A percentile compares a stretch with the other conserved stretches of the same genome.
Evolutionary conservation across 1,140 invertebrate species (phyloP).

Genomic region (Dermatophagoides farinae): DNA sequence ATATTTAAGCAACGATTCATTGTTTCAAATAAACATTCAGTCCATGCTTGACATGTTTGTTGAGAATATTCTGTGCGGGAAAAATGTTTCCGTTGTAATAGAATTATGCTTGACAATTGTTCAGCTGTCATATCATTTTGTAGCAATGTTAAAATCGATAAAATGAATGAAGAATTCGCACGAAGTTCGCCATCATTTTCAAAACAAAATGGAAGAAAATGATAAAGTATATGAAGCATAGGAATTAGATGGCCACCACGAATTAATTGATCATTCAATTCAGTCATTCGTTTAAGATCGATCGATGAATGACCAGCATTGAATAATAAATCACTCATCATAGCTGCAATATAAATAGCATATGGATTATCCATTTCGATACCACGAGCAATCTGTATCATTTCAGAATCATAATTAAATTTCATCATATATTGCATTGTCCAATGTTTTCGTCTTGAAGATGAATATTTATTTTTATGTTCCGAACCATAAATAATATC

Average conservation of each 20-base stretch:
- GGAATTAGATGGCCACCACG: conserved; percentile 3
- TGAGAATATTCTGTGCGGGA: neutral
- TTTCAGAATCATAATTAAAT: conserved; percentile 2
- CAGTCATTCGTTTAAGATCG: neutral
- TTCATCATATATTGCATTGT: conserved; percentile 3
- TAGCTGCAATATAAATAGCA: conserved; percentile 10
- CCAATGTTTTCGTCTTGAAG: neutral
- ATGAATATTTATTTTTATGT: neutral
- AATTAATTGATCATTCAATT: neutral
- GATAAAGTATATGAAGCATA: neutral
- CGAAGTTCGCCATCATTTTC: neutral
- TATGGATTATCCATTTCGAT: conserved; percentile 3
- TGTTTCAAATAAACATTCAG: conserved; percentile 13
- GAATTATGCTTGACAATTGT: neutral
- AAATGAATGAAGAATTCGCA: conserved; percentile 5
- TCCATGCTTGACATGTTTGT: conserved; percentile 3
- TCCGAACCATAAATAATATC: neutral
- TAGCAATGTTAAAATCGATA: neutral
- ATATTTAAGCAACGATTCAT: neutral
- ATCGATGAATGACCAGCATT: neutral
- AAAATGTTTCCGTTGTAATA: neutral
- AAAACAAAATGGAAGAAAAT: conserved; percentile 9
- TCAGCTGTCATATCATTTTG: neutral
- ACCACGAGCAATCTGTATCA: conserved; percentile 5
- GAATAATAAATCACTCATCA: conserved; percentile 10